phyloP scores from a whole-genome alignment of 2,888 invertebrate species.

The Holacanthella duospinosa region DNA sequence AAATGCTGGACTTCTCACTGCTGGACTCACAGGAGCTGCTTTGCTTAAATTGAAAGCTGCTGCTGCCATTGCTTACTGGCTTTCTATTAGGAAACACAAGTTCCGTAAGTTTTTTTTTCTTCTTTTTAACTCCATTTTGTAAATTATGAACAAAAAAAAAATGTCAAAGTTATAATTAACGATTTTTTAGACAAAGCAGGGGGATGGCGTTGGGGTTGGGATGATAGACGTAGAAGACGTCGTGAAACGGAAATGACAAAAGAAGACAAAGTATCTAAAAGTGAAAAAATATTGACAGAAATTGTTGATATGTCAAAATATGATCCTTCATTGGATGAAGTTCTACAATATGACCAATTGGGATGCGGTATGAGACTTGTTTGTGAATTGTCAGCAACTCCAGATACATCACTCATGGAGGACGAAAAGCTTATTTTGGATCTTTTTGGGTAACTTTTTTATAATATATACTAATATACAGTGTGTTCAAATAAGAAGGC shows the following conservation, averaged over 20 bases:
- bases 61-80: conserved; percentile 17
- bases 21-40: conserved; percentile 29
- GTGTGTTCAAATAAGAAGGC: no score
- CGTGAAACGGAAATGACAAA: conserved; percentile 14
- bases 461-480: no score
- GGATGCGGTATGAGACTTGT: conserved; percentile 35
- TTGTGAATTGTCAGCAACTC: conserved; percentile 29
- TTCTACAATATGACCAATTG: conserved; percentile 29
- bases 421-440: conserved; percentile 35
- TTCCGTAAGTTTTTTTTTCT: conserved; percentile 3
- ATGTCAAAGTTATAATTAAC: not conserved
- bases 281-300: not conserved
- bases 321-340: conserved; percentile 32
- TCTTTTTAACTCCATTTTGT: not conserved
- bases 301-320: conserved; percentile 15
- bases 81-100: conserved; percentile 8
- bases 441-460: conserved; percentile 30
- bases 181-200: not conserved
- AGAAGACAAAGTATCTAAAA: not conserved
- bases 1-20: conserved; percentile 26
- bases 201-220: not conserved
- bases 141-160: not conserved
- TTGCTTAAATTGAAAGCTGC: conserved; percentile 35
- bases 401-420: conserved; percentile 16
- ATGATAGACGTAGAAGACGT: conserved; percentile 6